Evolutionary conservation across 2,888 invertebrate species (phyloP).

Genomic region (Diarsia brunnea): DNA sequence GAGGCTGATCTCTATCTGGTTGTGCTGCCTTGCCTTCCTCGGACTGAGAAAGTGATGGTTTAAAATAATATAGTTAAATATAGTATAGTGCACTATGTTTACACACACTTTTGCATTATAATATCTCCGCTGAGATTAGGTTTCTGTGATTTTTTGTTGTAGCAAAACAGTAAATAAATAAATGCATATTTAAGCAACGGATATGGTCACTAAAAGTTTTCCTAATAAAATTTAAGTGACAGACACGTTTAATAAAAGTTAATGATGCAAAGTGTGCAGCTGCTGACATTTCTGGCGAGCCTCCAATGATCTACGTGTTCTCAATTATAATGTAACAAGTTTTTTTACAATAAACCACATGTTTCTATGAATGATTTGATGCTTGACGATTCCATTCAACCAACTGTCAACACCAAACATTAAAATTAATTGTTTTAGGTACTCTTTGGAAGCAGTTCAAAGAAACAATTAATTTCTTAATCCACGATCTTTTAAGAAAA

Average conservation of each 20-base stretch:
- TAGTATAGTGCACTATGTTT: background rate
- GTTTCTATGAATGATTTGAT: slow-evolving; percentile 18
- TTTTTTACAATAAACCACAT: slow-evolving; percentile 34
- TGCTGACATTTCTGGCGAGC: slow-evolving; percentile 36
- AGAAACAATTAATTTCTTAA: background rate
- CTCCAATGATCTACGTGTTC: slow-evolving; percentile 48
- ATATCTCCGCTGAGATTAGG: background rate
- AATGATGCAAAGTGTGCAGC: slow-evolving; percentile 44
- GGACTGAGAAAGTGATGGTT: background rate
- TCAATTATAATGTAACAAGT: slow-evolving; percentile 27
- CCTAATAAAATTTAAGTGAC: slow-evolving; percentile 29
- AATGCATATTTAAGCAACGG: slow-evolving; percentile 14
- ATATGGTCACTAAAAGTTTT: slow-evolving; percentile 14
- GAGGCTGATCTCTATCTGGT: background rate
- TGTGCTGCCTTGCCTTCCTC: background rate
- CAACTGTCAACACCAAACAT: slow-evolving; percentile 27
- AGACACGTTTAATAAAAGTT: slow-evolving; percentile 22
- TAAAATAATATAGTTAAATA: too few relatives aligned
- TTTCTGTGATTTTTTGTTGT: too few relatives aligned
- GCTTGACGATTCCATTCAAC: slow-evolving; percentile 31
- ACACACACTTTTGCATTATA: background rate
- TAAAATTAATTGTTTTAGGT: slow-evolving; percentile 25
- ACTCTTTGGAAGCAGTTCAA: slow-evolving; percentile 28
- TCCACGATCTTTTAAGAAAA: background rate
- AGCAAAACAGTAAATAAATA: background rate